These are phyloP conservation scores for Nixonia krombeini DNA, from an alignment of 1,140 invertebrate species.

Conservation along the genomic window DNA sequence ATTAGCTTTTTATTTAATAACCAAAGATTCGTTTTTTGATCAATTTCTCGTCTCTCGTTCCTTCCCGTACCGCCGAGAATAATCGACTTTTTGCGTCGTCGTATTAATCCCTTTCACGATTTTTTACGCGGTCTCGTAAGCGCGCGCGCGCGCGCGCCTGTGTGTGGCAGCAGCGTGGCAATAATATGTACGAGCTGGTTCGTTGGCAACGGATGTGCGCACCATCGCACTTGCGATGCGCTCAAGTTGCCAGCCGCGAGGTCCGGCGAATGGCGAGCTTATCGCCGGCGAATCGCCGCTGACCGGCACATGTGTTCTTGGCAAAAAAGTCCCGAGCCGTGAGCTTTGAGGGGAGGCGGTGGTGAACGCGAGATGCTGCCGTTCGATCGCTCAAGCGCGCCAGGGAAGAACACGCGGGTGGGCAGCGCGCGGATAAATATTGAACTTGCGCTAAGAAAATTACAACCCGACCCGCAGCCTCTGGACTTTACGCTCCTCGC, in stretches of 20 bases:
- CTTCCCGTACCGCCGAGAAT: too few relatives aligned
- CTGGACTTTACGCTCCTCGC: not conserved
- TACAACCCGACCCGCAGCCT: slow-evolving; percentile 6
- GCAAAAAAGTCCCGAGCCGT: slow-evolving; percentile 57
- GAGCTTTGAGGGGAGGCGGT: slow-evolving; percentile 46
- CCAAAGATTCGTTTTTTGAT: too few relatives aligned
- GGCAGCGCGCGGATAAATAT: slow-evolving; percentile 35
- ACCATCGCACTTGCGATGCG: slow-evolving; percentile 67
- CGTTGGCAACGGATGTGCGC: slow-evolving; percentile 60
- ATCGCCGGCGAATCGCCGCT: slow-evolving; percentile 62
- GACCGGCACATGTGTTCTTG: slow-evolving; percentile 61
- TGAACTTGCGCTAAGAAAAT: slow-evolving; percentile 40
- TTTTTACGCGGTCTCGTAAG: too few relatives aligned
- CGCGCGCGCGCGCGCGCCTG: too few relatives aligned
- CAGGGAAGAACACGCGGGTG: slow-evolving; percentile 26
- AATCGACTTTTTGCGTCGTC: too few relatives aligned
- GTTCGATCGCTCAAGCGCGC: slow-evolving; percentile 6
- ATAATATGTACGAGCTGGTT: slow-evolving; percentile 26
- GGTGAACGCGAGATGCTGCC: too few relatives aligned
- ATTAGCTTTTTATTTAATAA: too few relatives aligned
- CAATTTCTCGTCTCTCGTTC: too few relatives aligned
- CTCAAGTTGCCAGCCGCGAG: slow-evolving; percentile 58
- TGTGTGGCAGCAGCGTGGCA: slow-evolving; percentile 11
- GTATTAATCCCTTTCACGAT: too few relatives aligned
- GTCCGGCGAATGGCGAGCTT: slow-evolving; percentile 53